Percentiles rank a stretch among this genome's conserved stretches.
These are phyloP conservation scores for Cecropterus lyciades DNA, from an alignment of 1,140 invertebrate species.

Conservation along the genomic window DNA sequence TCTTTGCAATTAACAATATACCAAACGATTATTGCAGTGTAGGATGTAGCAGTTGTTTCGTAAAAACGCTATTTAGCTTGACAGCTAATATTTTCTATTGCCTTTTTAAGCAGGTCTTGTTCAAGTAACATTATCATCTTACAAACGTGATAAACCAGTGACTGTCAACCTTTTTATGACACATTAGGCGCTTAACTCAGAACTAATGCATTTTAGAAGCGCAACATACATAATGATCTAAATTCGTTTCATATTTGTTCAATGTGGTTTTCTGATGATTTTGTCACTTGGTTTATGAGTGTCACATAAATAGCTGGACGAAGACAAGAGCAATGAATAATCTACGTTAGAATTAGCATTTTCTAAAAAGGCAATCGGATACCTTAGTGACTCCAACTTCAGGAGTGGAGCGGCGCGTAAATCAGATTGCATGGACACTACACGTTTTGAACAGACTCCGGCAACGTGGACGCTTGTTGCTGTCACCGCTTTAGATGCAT, in stretches of 20 bases:
- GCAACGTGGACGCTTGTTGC: constrained; percentile 42
- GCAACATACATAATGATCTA: no score
- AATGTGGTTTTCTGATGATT: background rate
- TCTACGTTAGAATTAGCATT: constrained; percentile 64
- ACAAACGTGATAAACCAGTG: constrained; percentile 23
- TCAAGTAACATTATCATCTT: constrained; percentile 20
- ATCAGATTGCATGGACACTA: constrained; percentile 74
- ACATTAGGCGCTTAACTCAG: background rate
- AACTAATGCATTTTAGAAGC: background rate
- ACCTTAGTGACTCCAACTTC: constrained; percentile 57
- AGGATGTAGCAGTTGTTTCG: constrained; percentile 40
- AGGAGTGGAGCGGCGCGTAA: constrained; percentile 57
- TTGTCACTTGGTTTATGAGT: constrained; percentile 19
- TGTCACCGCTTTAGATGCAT: constrained; percentile 33
- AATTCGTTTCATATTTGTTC: background rate
- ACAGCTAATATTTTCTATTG: constrained; percentile 28
- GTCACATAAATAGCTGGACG: constrained; percentile 32
- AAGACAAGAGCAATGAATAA: constrained; percentile 59
- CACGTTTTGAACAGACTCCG: constrained; percentile 62
- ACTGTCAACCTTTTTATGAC: constrained; percentile 28
- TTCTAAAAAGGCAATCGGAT: constrained; percentile 65
- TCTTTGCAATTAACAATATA: constrained; percentile 45
- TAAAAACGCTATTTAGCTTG: constrained; percentile 27
- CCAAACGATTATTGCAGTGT: constrained; percentile 41
- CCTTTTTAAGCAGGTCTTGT: constrained; percentile 11